phyloP scores from a whole-genome alignment of 1,140 invertebrate genomes.

The Protaetia brevitarsis region DNA sequence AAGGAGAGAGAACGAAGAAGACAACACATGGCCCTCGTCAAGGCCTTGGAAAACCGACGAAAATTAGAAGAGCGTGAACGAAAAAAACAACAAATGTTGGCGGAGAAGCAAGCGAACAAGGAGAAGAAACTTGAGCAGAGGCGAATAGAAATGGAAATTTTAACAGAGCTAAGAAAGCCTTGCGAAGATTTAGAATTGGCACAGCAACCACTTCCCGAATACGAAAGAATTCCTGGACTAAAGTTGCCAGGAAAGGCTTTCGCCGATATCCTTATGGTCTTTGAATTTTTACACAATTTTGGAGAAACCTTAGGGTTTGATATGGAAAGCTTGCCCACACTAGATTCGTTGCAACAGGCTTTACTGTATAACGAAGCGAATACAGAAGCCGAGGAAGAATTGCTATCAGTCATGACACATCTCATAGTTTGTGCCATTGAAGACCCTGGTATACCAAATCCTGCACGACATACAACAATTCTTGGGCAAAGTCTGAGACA shows the following conservation, averaged over 20 bases:
- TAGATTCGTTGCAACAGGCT: conserved; percentile 83
- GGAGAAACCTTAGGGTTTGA: conserved; percentile 91
- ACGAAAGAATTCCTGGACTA: conserved; percentile 76
- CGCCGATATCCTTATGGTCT: conserved; percentile 88
- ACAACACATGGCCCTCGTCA: conserved; percentile 85
- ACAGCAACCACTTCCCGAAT: conserved; percentile 69
- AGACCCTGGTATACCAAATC: conserved; percentile 91
- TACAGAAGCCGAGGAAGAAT: conserved; percentile 78
- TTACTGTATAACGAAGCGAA: conserved; percentile 71
- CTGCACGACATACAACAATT: conserved; percentile 79
- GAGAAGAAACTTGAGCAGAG: conserved; percentile 82
- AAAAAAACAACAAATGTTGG: conserved; percentile 73
- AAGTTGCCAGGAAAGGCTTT: conserved; percentile 83
- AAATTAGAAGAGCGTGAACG: conserved; percentile 86
- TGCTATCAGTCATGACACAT: conserved; percentile 85
- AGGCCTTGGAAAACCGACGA: conserved; percentile 79
- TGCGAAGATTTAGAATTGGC: conserved; percentile 80
- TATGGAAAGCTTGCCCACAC: conserved; percentile 80
- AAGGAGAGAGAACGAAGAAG: conserved; percentile 87
- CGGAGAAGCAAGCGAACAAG: conserved; percentile 73
- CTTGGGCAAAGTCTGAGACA: conserved; percentile 87
- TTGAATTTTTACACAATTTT: conserved; percentile 95
- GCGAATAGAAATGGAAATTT: conserved; percentile 78
- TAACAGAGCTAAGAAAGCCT: conserved; percentile 79
- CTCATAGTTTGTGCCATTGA: conserved; percentile 88